Evolutionary conservation across 2,888 invertebrate species (phyloP).

Genomic region (Leucania comma): DNA sequence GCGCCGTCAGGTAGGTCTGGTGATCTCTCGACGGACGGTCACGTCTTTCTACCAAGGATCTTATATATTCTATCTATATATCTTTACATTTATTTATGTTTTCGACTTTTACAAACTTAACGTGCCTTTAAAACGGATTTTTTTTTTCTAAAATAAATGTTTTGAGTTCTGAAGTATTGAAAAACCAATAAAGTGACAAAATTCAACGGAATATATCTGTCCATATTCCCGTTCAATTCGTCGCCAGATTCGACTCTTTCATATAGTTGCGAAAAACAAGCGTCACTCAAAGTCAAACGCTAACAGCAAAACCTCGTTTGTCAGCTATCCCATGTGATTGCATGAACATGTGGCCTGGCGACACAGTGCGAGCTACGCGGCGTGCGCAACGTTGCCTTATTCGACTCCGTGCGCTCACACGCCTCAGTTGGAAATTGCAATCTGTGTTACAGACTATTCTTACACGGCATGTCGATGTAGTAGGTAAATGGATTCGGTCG

Average conservation of each 20-base stretch:
- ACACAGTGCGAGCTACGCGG: neutral
- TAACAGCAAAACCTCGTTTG: conserved; percentile 25
- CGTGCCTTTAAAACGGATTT: no score
- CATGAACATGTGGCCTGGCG: neutral
- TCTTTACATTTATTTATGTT: no score
- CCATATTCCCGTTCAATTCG: neutral
- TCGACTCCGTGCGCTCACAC: neutral
- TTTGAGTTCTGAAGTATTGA: neutral
- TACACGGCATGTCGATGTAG: conserved; percentile 2
- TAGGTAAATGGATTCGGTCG: conserved; percentile 25
- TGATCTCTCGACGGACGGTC: no score
- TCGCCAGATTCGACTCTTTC: neutral
- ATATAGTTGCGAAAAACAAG: conserved; percentile 15
- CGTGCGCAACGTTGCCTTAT: neutral
- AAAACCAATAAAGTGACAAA: neutral
- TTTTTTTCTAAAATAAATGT: no score
- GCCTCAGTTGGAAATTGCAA: conserved; percentile 8
- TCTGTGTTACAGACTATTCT: conserved; percentile 17
- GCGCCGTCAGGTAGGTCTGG: no score
- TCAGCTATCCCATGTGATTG: conserved; percentile 4
- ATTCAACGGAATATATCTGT: neutral
- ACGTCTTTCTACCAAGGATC: no score
- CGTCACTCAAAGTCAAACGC: conserved; percentile 39
- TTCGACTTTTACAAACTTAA: no score
- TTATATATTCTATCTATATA: no score